A percentile compares a stretch with the other conserved stretches of the same genome.
phyloP scores from a whole-genome alignment of 2,888 invertebrate genomes.

The Adelognathus sp. region DNA sequence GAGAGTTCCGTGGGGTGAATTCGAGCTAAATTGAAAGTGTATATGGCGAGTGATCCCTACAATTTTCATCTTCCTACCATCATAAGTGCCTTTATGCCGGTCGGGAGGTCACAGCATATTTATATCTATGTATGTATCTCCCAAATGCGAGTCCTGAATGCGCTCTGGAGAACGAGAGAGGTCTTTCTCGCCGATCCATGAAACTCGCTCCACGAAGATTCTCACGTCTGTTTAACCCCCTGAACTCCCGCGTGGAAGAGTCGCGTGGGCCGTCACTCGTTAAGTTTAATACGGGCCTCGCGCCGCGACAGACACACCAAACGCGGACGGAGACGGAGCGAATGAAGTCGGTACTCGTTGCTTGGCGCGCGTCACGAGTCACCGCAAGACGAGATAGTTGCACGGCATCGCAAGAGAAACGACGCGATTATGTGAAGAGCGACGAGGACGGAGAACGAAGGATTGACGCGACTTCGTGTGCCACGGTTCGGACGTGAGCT shows the following conservation, averaged over 20 bases:
- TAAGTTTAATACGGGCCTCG: constrained; percentile 73
- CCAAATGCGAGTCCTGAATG: constrained; percentile 3
- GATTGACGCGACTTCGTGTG: constrained; percentile 14
- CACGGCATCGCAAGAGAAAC: constrained; percentile 54
- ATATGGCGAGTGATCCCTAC: too few relatives aligned
- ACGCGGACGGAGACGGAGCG: too few relatives aligned
- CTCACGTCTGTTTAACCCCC: constrained; percentile 78
- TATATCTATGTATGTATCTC: constrained; percentile 9
- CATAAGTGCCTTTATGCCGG: neutral
- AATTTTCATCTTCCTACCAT: constrained; percentile 26
- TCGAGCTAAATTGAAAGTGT: neutral
- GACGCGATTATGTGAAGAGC: constrained; percentile 10
- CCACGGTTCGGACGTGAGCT: neutral
- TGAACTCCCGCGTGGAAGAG: constrained; percentile 71
- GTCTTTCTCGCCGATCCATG: constrained; percentile 12
- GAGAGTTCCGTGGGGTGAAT: neutral
- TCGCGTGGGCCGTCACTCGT: constrained; percentile 78
- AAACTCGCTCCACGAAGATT: constrained; percentile 64
- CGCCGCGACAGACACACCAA: constrained; percentile 68
- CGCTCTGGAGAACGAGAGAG: constrained; percentile 4
- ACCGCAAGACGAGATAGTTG: constrained; percentile 48
- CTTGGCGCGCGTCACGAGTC: constrained; percentile 50
- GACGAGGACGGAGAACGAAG: constrained; percentile 2
- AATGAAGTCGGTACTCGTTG: neutral
- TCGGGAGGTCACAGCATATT: neutral